Evolutionary conservation across 2,888 invertebrate genomes (phyloP), one percentile per base, ranked within the genome.

Genomic region (Phanerotoma sp.): DNA sequence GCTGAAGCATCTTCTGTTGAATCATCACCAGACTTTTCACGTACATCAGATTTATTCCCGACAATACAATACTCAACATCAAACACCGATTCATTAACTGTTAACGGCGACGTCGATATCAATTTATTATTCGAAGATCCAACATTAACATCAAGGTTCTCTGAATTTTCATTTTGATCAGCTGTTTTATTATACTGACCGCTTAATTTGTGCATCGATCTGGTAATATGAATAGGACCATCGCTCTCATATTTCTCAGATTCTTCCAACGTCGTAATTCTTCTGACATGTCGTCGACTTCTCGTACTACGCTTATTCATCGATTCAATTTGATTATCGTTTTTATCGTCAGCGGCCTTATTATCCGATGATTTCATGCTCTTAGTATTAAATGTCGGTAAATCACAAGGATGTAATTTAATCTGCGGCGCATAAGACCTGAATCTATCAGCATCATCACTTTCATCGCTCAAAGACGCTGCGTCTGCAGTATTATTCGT

Each of bases 61-160:
- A 38, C 25, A n/a, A 49, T 25, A 37, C 38, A 38, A 38, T 52
- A 45, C 15, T 46, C 46, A 15, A 20, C 52, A 30, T 52, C 40
- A 6, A 38, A 10, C 28, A 16, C 22, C 6, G 33, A 22, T 15
- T 52, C 49, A 21, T 25, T 49, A 11, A 41, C 42, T 21, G 16
- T 38, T n/a, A 41, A 33, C 4, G 54, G 49, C 9, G 54, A 49
- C 2, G 37, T 30, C 28, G 28, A 10, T 21, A 9, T 13, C 6
- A 28, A 38, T 25, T 28, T 28, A 18, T 49, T 49, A 40, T 49
- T 49, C 4, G 48, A 28, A 5, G 48, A 49, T 4, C 48, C 48
- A 44, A 60, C 57, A 22, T 61, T 64, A 49, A 63, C 54, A 47
- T 67, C 65, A 38, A 56, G 60, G 54, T 65, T 65, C 50, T 66